Base-by-base conservation (phyloP, 1,140 invertebrate species). In the Apis florea region DNA sequence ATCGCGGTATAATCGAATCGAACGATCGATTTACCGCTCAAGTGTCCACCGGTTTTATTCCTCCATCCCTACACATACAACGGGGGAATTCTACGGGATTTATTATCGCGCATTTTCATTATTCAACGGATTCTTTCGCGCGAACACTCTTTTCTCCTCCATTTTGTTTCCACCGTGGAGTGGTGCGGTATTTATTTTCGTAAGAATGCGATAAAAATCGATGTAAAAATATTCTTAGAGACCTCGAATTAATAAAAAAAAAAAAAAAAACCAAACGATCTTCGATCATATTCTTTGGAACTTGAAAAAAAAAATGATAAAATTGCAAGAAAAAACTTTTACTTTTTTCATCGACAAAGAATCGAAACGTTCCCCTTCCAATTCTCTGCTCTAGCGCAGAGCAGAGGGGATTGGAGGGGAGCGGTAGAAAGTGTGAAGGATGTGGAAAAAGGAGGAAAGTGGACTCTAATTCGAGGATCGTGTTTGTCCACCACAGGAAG, bases 401-500 rank as follows among this genome's bases (percentile, higher is more conserved):
- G 54, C 5, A 54, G 8, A 1, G 24, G 12, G 49, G 51, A 26
- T 53, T 17, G 24, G 54, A 26, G 17, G 15, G 11, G 8, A 1
- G 5, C 10, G 56, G 4, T 17, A 64, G 17, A 78, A 47, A 17
- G 54, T 3, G 54, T 13, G 26, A 51, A 24, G 64, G 26, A 40
- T 31, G 11, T 12, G n/a, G 61, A 63, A 49, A 54, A 26, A 67
- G 5, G 73, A 31, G 49, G 67, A 40, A 85, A 73, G 74, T 80
- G 72, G 70, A 87, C 74, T n/a, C n/a, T 79, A 83, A 87, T 85
- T 49, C 47, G 53, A 77, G 51, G 61, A 77, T 67, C 78, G 70
- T 81, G 70, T 83, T 75, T 85, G 77, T 87, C 84, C 74, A 77
- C 66, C 74, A 74, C 79, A 85, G 85, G 85, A 74, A 73, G 66